Base-by-base conservation (phyloP, 2,888 invertebrate genomes). In the Tetragonula carbonaria region DNA sequence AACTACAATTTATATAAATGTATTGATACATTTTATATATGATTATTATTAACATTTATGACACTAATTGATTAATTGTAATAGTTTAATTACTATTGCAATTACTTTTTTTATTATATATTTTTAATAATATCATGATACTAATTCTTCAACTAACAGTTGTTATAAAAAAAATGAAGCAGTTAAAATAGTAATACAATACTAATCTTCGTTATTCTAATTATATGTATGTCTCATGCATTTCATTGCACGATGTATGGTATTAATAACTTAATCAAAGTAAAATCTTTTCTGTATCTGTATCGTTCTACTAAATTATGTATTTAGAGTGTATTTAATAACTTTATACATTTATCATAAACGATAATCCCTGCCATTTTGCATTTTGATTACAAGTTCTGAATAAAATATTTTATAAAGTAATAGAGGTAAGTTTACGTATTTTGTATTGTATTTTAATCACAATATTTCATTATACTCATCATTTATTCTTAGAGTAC, bases 211-310 rank as follows among this genome's bases (percentile, higher is more conserved):
- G 21, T 77, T 75, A 78, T 70, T 62, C 57, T 81, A 73, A 73
- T 77, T 57, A 55, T 73, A 62, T 57, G 67, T 75, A 50, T 59
- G n/a, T 59, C n/a, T 59, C 14, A 57, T 57, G 45, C 23, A 66
- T 80, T 88, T 78, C 87, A 87, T 92, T 89, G 92, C 91, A 92
- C 88, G 91, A 91, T 91, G 91, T 92, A 92, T 92, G 92, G 92
- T 91, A 92, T 92, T 92, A 89, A 86, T 78, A 85, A 75, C 78
- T 83, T 79, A 78, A 78, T 72, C 57, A 70, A 18, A 45, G 65
- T 65, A 45, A 59, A 80, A 23, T 66, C 62, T 53, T 65, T 57
- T 50, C 16, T 72, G 28, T 67, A 18, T 8, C 38, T 80, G 55
- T 80, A 63, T 23, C 74, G n/a, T 74, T 74, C 71, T 85, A 73